These are phyloP conservation scores for Aphelenchoides avenae DNA, from an alignment of 1,140 invertebrate species.

Conservation along the genomic window DNA sequence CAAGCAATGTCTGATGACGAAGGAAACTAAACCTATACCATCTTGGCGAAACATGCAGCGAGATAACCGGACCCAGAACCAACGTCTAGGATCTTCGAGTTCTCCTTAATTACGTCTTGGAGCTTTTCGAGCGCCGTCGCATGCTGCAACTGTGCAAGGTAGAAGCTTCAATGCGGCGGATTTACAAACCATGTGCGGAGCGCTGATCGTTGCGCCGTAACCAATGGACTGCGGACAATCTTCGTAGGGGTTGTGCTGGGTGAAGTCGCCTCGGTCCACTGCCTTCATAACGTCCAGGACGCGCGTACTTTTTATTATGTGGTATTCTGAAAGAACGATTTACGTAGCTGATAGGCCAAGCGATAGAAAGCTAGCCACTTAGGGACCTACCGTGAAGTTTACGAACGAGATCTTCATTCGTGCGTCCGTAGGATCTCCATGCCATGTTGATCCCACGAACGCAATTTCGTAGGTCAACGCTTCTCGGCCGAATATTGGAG, in stretches of 20 bases:
- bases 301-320: no score
- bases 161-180: not conserved
- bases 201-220: conserved; percentile 84
- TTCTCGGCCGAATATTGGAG: no score
- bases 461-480: no score
- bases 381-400: no score
- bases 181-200: conserved; percentile 83
- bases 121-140: conserved; percentile 85
- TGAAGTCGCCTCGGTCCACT: conserved; percentile 77
- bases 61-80: conserved; percentile 92
- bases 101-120: conserved; percentile 72
- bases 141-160: conserved; percentile 65
- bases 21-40: conserved; percentile 64
- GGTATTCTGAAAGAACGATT: no score
- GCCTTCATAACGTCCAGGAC: conserved; percentile 77
- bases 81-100: conserved; percentile 88
- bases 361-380: no score
- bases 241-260: conserved; percentile 72
- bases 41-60: conserved; percentile 85
- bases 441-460: no score
- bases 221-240: conserved; percentile 68
- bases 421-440: no score
- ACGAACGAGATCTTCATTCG: no score
- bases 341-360: no score
- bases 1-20: conserved; percentile 18